phyloP scores from a whole-genome alignment of 2,113 vertebrate species.

The Oryzias curvinotus region DNA sequence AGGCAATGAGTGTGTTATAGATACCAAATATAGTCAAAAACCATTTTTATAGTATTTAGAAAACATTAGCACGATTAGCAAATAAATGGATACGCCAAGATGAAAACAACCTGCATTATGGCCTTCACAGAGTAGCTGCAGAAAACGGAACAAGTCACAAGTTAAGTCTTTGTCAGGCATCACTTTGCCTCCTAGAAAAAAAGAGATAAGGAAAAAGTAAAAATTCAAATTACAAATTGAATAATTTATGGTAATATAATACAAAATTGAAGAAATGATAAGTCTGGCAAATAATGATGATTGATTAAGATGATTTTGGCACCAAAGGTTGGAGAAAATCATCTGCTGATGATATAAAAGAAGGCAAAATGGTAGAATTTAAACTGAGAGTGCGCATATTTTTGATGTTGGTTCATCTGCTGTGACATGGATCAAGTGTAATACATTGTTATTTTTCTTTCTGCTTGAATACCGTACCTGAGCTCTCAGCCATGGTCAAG shows the following conservation, averaged over 20 bases:
- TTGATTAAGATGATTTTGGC: constrained; percentile 3
- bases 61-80: background rate
- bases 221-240: background rate
- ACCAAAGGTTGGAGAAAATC: background rate
- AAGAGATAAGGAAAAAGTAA: background rate
- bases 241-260: background rate
- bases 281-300: background rate
- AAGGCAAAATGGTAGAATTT: constrained; percentile 11
- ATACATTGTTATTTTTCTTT: constrained; percentile 31
- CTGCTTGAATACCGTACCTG: constrained; percentile 81
- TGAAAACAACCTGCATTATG: constrained; percentile 87
- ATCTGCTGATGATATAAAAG: background rate
- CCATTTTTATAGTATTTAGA: background rate
- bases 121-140: constrained; percentile 95
- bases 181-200: constrained; percentile 85
- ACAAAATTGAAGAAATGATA: background rate
- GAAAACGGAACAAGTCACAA: constrained; percentile 94
- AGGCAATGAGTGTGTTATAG: background rate
- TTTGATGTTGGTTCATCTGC: constrained; percentile 14
- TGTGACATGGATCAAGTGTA: constrained; percentile 28
- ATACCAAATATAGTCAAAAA: background rate
- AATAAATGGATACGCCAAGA: background rate
- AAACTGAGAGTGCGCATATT: constrained; percentile 4
- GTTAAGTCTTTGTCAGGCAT: constrained; percentile 91
- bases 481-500: constrained; percentile 89